A percentile compares a stretch with the other conserved stretches of the same genome.
Evolutionary conservation across 2,113 vertebrate genomes (phyloP).

Genomic region (Rana temporaria): DNA sequence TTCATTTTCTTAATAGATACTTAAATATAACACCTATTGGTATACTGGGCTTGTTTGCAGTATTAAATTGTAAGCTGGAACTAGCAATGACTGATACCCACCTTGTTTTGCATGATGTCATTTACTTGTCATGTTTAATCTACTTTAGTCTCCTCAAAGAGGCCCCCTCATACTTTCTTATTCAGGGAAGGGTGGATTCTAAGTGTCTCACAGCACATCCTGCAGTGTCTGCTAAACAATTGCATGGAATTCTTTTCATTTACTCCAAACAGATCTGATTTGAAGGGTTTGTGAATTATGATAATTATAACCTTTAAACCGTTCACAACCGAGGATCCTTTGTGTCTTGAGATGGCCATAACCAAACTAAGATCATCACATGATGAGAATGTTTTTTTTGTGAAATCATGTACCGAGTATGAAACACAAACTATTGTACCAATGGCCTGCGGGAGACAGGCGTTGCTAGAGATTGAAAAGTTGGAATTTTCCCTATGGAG

Average conservation of each 20-base stretch:
- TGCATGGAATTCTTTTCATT: no score
- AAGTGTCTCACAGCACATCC: background rate
- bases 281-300: no score
- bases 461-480: no score
- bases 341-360: no score
- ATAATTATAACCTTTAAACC: no score
- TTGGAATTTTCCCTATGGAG: no score
- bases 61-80: conserved; percentile 24
- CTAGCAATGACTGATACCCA: conserved; percentile 18
- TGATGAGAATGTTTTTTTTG: no score
- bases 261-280: background rate
- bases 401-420: no score
- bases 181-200: background rate
- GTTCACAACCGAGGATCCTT: no score
- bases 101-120: conserved; percentile 16
- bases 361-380: no score
- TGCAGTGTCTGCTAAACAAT: background rate
- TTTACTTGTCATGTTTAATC: conserved; percentile 13
- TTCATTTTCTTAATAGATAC: conserved; percentile 10
- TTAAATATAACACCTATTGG: conserved; percentile 6
- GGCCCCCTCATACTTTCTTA: conserved; percentile 9
- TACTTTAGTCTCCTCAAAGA: background rate
- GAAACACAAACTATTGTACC: no score
- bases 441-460: no score
- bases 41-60: conserved; percentile 9